A percentile compares a stretch with the other conserved stretches of the same genome.
These are phyloP conservation scores for Thaumatotibia leucotreta DNA, from an alignment of 1,140 invertebrate genomes.

Conservation along the genomic window DNA sequence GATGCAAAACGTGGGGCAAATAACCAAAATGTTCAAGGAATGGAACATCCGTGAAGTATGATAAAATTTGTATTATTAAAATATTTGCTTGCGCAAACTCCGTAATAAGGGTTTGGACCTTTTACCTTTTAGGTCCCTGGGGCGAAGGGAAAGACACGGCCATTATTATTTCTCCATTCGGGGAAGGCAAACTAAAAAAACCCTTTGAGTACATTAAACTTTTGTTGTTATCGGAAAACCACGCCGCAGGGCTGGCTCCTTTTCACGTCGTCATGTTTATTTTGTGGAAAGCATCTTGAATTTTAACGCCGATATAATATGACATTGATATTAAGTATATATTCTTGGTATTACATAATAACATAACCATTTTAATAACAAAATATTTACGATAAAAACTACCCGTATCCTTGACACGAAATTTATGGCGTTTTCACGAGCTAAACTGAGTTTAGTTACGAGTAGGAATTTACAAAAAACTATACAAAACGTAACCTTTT, in stretches of 20 bases:
- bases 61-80: conserved; percentile 32
- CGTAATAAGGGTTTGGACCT: conserved; percentile 51
- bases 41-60: not conserved
- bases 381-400: no score
- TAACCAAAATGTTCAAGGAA: conserved; percentile 1
- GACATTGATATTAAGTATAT: no score
- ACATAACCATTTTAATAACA: no score
- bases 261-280: conserved; percentile 23
- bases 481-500: no score
- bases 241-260: conserved; percentile 26
- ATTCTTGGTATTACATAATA: no score
- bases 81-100: conserved; percentile 42
- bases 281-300: not conserved
- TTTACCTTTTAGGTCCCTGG: conserved; percentile 49
- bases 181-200: conserved; percentile 37
- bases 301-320: not conserved
- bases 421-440: no score
- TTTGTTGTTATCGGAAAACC: conserved; percentile 49
- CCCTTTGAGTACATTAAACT: conserved; percentile 56
- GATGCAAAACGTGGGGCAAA: not conserved
- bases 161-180: conserved; percentile 48
- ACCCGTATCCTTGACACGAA: no score
- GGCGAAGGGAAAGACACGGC: conserved; percentile 30
- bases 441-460: no score
- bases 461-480: no score